phyloP scores from a whole-genome alignment of 2,113 vertebrate species.

The Tinamus guttatus region DNA sequence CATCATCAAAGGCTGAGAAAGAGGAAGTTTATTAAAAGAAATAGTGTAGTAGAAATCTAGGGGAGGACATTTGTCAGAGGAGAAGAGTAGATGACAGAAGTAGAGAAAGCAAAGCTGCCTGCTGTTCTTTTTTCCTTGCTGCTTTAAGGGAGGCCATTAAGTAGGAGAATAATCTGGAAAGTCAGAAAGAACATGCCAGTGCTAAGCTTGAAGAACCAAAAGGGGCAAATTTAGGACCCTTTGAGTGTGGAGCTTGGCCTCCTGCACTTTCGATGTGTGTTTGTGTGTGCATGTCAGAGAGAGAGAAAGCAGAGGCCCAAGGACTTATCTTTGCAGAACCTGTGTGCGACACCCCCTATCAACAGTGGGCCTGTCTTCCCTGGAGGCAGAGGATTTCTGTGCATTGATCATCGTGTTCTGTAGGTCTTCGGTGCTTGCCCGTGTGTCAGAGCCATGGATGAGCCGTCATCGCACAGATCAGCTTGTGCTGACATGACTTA shows the following conservation, averaged over 20 bases:
- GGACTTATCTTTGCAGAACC: slow-evolving; percentile 9
- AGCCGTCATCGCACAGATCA: neutral
- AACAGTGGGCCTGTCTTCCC: neutral
- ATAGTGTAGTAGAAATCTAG: neutral
- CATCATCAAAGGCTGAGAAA: neutral
- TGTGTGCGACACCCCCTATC: slow-evolving; percentile 10
- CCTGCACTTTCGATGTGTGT: slow-evolving; percentile 7
- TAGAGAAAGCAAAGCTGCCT: neutral
- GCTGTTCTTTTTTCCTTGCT: neutral
- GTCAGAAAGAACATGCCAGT: neutral
- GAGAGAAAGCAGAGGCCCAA: slow-evolving; percentile 25
- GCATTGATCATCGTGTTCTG: neutral
- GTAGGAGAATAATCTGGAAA: slow-evolving; percentile 23
- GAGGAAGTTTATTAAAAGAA: neutral
- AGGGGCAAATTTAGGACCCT: neutral
- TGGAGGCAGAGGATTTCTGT: neutral
- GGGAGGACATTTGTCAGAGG: neutral
- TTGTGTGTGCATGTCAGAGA: neutral
- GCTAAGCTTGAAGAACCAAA: neutral
- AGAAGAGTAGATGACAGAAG: neutral
- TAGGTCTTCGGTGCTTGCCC: neutral
- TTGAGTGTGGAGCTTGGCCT: neutral
- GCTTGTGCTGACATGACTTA: neutral
- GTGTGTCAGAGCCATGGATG: neutral
- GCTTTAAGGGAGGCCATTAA: slow-evolving; percentile 6